Conservation (phyloP, 2,113 vertebrate species). For the Pionites leucogaster region DNA sequence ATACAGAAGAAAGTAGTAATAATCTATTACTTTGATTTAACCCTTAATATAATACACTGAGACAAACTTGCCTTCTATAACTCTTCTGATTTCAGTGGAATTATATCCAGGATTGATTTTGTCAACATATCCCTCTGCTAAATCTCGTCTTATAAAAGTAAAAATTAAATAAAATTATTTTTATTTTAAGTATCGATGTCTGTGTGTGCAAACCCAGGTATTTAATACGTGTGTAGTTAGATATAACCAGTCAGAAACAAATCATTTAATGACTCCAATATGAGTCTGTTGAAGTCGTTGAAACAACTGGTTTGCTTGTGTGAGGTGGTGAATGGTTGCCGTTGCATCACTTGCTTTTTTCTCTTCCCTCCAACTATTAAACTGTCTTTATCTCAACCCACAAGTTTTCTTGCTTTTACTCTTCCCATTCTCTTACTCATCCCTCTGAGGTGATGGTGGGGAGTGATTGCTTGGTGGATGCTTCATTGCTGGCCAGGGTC, state of each 20-base stretch:
- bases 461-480: neutral
- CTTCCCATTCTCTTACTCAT: neutral
- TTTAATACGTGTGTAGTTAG: neutral
- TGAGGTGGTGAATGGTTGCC: neutral
- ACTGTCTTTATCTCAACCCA: neutral
- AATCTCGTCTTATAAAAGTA: neutral
- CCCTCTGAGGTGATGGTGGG: neutral
- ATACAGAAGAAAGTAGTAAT: neutral
- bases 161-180: neutral
- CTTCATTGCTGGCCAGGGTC: neutral
- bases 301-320: neutral
- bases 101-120: neutral
- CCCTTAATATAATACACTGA: neutral
- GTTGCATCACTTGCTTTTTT: neutral
- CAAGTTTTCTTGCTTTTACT: neutral
- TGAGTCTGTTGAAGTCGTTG: neutral
- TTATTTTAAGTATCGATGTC: neutral
- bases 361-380: neutral
- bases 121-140: neutral
- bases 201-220: neutral
- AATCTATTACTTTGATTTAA: neutral
- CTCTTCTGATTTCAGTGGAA: neutral
- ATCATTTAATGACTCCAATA: neutral
- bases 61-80: neutral
- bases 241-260: neutral